Evolutionary conservation across 2,797 vertebrate species (phyloP).

Genomic region (Amblyraja radiata): DNA sequence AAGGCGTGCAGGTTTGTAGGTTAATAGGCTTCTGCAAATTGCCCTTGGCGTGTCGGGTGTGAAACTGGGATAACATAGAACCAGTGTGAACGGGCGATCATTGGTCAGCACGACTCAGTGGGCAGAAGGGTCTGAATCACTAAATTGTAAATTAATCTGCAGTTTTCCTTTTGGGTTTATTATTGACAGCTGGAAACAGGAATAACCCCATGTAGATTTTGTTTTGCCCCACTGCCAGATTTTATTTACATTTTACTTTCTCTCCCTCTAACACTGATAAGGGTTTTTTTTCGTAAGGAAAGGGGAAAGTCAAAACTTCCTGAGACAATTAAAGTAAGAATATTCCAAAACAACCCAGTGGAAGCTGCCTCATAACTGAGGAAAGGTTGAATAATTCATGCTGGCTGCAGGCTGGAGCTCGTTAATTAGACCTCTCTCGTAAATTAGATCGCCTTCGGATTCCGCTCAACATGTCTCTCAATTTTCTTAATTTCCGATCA

Average conservation of each 20-base stretch:
- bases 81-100: too few relatives aligned
- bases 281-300: background rate
- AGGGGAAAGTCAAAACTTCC: background rate
- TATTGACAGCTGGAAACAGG: too few relatives aligned
- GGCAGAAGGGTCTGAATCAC: too few relatives aligned
- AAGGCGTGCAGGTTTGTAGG: too few relatives aligned
- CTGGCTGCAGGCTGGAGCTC: background rate
- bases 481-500: background rate
- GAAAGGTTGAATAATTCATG: constrained; percentile 25
- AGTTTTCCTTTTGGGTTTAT: too few relatives aligned
- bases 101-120: too few relatives aligned
- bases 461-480: background rate
- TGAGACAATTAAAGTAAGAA: background rate
- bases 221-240: too few relatives aligned
- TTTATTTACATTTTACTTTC: background rate
- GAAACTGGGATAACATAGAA: too few relatives aligned
- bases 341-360: background rate
- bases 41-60: too few relatives aligned
- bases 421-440: constrained; percentile 21
- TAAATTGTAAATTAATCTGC: too few relatives aligned
- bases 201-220: too few relatives aligned
- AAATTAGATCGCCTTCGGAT: constrained; percentile 11
- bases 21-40: too few relatives aligned
- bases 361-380: background rate
- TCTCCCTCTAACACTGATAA: background rate